A percentile compares a stretch with the other conserved stretches of the same genome.
Evolutionary conservation across 2,113 vertebrate genomes (phyloP).

Genomic region (Aix galericulata): DNA sequence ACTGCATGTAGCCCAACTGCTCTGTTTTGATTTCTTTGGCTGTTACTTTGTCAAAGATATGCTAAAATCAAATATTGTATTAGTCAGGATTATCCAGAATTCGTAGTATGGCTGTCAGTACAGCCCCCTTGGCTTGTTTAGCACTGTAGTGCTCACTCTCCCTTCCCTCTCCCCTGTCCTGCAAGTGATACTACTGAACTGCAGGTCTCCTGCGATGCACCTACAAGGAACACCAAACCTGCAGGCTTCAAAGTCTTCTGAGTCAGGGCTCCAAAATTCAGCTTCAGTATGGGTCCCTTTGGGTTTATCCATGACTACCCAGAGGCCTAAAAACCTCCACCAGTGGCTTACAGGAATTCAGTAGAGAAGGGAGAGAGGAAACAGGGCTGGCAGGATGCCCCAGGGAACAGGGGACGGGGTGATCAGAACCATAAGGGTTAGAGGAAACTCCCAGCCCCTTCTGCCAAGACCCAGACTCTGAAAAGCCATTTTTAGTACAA

Average conservation of each 20-base stretch:
- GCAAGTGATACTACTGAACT: not conserved
- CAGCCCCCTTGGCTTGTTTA: not conserved
- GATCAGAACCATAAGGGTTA: not conserved
- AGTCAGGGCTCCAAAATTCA: not conserved
- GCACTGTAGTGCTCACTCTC: not conserved
- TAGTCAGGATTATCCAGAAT: not conserved
- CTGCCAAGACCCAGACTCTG: not conserved
- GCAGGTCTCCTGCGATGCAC: not conserved
- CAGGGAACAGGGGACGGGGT: not conserved
- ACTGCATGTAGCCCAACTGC: not conserved
- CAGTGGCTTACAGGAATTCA: not conserved
- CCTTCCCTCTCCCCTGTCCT: not conserved
- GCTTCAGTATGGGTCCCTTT: not conserved
- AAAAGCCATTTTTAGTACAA: not conserved
- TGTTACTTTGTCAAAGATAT: not conserved
- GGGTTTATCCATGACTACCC: not conserved
- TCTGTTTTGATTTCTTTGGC: not conserved
- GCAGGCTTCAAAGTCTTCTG: not conserved
- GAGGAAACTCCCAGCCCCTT: not conserved
- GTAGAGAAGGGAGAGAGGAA: not conserved
- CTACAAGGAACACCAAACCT: not conserved
- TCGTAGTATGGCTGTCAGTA: not conserved
- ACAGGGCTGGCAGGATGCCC: not conserved
- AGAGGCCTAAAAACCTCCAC: not conserved
- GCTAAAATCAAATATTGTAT: not conserved